Evolutionary conservation across 2,888 invertebrate species (phyloP), one percentile per base, ranked within the genome.

Genomic region (Ellobium chinense): DNA sequence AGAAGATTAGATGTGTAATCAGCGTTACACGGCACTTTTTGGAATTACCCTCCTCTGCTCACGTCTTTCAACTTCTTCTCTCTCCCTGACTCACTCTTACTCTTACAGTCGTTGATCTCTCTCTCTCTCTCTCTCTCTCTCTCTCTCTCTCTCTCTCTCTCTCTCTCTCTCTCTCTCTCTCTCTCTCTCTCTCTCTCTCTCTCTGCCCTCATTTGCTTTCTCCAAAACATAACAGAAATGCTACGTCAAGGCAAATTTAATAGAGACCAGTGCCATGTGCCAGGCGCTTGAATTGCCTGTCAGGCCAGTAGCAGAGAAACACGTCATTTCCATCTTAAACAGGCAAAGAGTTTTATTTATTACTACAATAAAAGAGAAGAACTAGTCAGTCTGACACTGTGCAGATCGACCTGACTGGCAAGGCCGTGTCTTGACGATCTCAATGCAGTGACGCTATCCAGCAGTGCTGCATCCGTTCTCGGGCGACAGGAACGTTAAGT

Each of bases 121-220:
- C 46, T 39, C 7, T 39, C 37, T 39, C 7, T 39, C 46, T 69
- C 21, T 69, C 29, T 24, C 21, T 69, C 69, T 69, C 21, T 39
- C 46, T 69, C 37, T 69, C 46, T 39, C 21, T 69, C 46, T 69
- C 21, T 39, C n/a, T 69, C 37, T 69, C 29, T 27, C 7, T 39
- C 27, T 56, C 21, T 39, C 29, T 69, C 14, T 72, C 56, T 29
- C 5, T 54, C 54, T 72, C 21, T 39, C 46, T 62, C 60, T 62
- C 74, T 62, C 36, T 62, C 60, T 36, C 62, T 34, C 73, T 36
- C 73, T 34, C 36, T 36, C 60, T 37, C 74, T 5, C 63, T 27
- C 29, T 29, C 74, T 18, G 29, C 9, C 60, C 56, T 12, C 56
- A 46, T n/a, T n/a, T n/a, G n/a, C n/a, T 12, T 31, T 29, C 9